Evolutionary conservation across 1,140 invertebrate species (phyloP), one percentile per base, ranked within the genome.

Genomic region (Chionoecetes opilio): DNA sequence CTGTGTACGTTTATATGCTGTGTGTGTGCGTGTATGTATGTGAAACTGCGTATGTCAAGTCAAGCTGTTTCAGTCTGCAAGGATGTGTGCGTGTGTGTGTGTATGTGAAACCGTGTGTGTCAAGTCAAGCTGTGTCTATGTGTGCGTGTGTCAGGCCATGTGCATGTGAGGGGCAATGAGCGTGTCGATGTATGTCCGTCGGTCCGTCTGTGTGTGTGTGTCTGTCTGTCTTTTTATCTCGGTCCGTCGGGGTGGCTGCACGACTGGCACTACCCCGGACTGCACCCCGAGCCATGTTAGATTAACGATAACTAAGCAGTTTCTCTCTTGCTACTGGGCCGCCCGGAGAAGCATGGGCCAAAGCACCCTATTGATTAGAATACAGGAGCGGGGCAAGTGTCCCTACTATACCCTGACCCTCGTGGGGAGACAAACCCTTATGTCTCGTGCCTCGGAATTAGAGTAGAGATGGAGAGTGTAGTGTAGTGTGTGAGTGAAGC

Each of bases 231-330:
- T 75, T 17, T 75, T 75, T 75, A 75, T 75, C 63, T 75, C 21
- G 63, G 63, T 75, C 63, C 63, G 63, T 75, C 63, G 63, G 63
- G 63, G 63, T 75, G 63, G 63, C 63, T 75, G 63, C 63, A n/a
- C 63, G n/a, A 75, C 63, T 75, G 63, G 63, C n/a, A 75, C 63
- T 75, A 75, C 63, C n/a, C 63, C 63, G 63, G 63, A 26, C 63
- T 75, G 21, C 21, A 75, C 63, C 63, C 63, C 63, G 21, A 75
- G 63, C 63, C 63, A 75, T 75, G 63, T 75, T 75, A 75, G 63
- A 75, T 75, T 75, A 75, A 75, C 63, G 63, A 75, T 75, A 75
- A 75, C 63, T n/a, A 75, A 75, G 63, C n/a, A 17, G 63, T 26
- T 75, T 5, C 21, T 26, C 63, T 75, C 63, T 26, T 75, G 63